phyloP scores from a whole-genome alignment of 2,113 vertebrate genomes.

The Ciconia stormi region DNA sequence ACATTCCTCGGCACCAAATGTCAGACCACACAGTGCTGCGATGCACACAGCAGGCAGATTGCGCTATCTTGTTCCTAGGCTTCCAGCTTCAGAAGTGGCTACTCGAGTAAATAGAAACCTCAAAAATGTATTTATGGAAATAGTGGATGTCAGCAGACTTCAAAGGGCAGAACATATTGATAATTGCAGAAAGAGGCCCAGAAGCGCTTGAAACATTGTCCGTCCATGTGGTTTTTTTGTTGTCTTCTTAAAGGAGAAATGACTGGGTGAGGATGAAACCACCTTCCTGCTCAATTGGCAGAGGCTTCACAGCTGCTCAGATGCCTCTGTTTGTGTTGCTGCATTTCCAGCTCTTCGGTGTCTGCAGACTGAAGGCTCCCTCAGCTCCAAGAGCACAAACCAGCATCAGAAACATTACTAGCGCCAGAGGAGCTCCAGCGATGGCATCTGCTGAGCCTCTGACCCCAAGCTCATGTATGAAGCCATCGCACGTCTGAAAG shows the following conservation, averaged over 20 bases:
- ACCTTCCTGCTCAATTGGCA: not conserved
- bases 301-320: not conserved
- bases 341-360: not conserved
- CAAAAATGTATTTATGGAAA: conserved; percentile 60
- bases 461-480: fast-evolving
- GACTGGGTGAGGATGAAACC: not conserved
- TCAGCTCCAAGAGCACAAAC: not conserved
- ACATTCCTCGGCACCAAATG: conserved; percentile 56
- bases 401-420: not conserved
- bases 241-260: conserved; percentile 18
- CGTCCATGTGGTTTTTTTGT: not conserved
- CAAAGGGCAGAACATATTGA: conserved; percentile 55
- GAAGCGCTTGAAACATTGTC: not conserved
- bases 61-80: conserved; percentile 1
- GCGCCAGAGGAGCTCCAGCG: not conserved
- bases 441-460: not conserved
- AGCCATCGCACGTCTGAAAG: not conserved
- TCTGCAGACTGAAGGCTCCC: not conserved
- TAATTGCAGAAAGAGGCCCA: conserved; percentile 52
- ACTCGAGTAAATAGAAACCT: conserved; percentile 30
- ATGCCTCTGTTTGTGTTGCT: not conserved
- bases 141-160: conserved; percentile 57
- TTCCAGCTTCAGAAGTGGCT: conserved; percentile 51
- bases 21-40: conserved; percentile 52
- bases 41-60: conserved; percentile 29